Percentiles rank a stretch among this genome's conserved stretches.
Conservation (phyloP, 2,113 vertebrate species). For the Hystrix brachyura region DNA sequence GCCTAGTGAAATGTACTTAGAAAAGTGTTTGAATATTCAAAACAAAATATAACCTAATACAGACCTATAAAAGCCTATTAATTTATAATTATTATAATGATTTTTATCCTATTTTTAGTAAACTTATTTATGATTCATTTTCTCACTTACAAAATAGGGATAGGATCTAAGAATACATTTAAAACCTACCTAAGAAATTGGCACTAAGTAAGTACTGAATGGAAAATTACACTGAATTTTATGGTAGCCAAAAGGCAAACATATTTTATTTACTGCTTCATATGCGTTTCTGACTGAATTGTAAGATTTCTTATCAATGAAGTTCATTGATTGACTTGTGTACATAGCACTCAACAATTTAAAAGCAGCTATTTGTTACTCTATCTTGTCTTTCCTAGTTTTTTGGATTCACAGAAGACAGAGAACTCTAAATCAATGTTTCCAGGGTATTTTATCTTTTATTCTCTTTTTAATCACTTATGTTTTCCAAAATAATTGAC, state of each 20-base stretch:
- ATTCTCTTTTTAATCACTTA: constrained; percentile 23
- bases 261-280: background rate
- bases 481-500: constrained; percentile 29
- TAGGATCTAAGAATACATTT: background rate
- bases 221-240: background rate
- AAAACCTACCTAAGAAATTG: background rate
- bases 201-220: background rate
- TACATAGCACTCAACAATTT: constrained; percentile 10
- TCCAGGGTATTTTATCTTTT: background rate
- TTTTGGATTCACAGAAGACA: constrained; percentile 45
- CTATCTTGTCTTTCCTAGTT: background rate
- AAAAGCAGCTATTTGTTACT: constrained; percentile 36
- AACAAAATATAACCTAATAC: background rate
- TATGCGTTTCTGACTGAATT: constrained; percentile 13
- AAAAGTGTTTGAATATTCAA: background rate
- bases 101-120: background rate
- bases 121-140: background rate
- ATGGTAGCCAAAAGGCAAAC: background rate
- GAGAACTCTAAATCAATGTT: constrained; percentile 44
- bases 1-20: background rate
- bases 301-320: background rate
- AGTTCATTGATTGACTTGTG: background rate
- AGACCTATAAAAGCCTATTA: background rate
- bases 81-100: constrained; percentile 9
- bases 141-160: background rate